Percentiles rank a stretch among this genome's conserved stretches.
Evolutionary conservation across 2,888 invertebrate species (phyloP).

Genomic region (Axea sp.): DNA sequence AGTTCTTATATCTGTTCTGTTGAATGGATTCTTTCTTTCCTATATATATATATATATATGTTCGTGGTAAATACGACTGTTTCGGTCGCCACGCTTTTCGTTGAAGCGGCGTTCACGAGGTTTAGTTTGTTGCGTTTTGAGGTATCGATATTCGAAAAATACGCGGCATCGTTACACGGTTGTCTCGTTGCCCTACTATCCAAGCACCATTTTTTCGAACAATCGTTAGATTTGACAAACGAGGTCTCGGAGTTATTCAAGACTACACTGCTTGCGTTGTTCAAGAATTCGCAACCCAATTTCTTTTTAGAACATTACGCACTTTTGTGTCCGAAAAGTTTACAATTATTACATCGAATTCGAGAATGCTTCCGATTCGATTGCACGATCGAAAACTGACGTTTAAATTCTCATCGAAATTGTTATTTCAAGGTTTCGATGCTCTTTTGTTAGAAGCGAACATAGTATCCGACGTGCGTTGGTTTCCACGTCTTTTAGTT

Average conservation of each 20-base stretch:
- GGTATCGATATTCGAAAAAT: neutral
- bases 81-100: neutral
- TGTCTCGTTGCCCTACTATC: neutral
- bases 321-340: neutral
- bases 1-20: too few species aligned
- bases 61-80: neutral
- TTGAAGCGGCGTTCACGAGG: neutral
- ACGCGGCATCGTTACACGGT: neutral
- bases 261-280: neutral
- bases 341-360: constrained; percentile 1
- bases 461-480: constrained; percentile 8
- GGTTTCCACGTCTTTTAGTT: neutral
- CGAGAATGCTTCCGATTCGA: neutral
- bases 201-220: constrained; percentile 3
- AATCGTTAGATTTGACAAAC: neutral
- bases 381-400: neutral
- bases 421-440: constrained; percentile 3
- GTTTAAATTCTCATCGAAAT: neutral
- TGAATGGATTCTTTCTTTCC: too few species aligned
- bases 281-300: neutral
- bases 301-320: neutral
- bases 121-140: neutral
- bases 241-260: neutral
- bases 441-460: constrained; percentile 2
- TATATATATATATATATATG: too few species aligned